Percentiles rank a stretch among this genome's conserved stretches.
phyloP scores from a whole-genome alignment of 2,888 invertebrate species.

The Caenorhabditis becei region DNA sequence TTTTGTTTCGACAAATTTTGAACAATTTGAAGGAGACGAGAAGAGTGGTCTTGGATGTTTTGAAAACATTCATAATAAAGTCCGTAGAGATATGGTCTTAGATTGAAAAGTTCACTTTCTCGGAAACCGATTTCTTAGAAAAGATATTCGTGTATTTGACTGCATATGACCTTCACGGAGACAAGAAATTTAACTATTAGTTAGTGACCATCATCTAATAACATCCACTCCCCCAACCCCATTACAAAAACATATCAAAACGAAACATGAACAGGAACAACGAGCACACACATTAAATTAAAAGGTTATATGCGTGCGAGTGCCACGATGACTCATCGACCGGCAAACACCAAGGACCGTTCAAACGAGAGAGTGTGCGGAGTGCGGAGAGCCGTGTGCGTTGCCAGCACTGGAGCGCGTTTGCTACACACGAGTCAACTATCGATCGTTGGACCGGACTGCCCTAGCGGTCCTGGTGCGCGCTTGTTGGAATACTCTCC shows the following conservation, averaged over 20 bases:
- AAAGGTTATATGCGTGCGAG: conserved; percentile 47
- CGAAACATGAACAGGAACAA: conserved; percentile 7
- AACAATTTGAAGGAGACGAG: not conserved
- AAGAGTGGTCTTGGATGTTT: conserved; percentile 3
- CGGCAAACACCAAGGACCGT: conserved; percentile 35
- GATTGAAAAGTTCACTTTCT: conserved; percentile 55
- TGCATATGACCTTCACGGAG: conserved; percentile 55
- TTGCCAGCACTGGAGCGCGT: conserved; percentile 36
- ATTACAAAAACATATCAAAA: conserved; percentile 20
- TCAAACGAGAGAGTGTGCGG: conserved; percentile 32
- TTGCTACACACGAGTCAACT: conserved; percentile 37
- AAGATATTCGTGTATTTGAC: conserved; percentile 12
- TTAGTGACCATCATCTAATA: conserved; percentile 15
- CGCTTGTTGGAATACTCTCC: conserved; percentile 47
- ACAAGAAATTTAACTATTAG: conserved; percentile 19
- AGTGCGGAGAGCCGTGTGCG: conserved; percentile 11
- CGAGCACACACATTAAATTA: conserved; percentile 26
- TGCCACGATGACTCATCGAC: conserved; percentile 42
- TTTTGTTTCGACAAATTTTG: no score
- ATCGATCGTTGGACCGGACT: conserved; percentile 24
- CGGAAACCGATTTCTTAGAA: conserved; percentile 34
- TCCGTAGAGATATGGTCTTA: conserved; percentile 34
- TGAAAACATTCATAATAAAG: conserved; percentile 14
- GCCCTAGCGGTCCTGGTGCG: conserved; percentile 23
- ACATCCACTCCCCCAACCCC: conserved; percentile 7